Evolutionary conservation across 37 sponge, comb jelly and placozoan genomes (phyloP).

Genomic region (Geodia barretti): DNA sequence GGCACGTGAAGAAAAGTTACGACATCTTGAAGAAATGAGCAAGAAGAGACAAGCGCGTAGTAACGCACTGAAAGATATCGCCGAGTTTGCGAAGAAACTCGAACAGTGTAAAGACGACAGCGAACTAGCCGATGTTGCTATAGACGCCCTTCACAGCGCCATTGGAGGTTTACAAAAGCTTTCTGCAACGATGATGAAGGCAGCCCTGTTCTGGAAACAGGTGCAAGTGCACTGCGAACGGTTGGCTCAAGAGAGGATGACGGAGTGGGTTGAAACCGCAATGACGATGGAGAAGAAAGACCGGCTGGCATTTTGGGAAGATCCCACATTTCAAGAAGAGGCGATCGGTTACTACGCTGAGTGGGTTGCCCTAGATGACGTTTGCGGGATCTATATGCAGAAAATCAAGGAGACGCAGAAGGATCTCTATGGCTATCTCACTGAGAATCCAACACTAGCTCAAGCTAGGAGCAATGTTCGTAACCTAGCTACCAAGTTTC

Average conservation of each 20-base stretch:
- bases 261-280: conserved; percentile 21
- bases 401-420: conserved; percentile 54
- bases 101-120: conserved; percentile 7
- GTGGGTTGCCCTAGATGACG: conserved; percentile 70
- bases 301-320: conserved; percentile 51
- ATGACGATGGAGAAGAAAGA: conserved; percentile 37
- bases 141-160: conserved; percentile 42
- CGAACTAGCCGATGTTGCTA: conserved; percentile 20
- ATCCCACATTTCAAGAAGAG: conserved; percentile 28
- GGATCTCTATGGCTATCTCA: conserved; percentile 52
- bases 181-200: conserved; percentile 45
- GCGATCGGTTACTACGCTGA: conserved; percentile 48
- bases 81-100: conserved; percentile 21
- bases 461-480: too few species aligned
- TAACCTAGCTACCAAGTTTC: too few species aligned
- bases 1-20: background rate
- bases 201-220: conserved; percentile 54
- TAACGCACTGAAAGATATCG: conserved; percentile 9
- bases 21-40: background rate
- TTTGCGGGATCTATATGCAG: conserved; percentile 43
- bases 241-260: conserved; percentile 21
- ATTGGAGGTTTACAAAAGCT: conserved; percentile 41
- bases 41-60: conserved; percentile 8
- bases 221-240: conserved; percentile 45
- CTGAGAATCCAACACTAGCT: conserved; percentile 67